Evolutionary conservation across 2,113 vertebrate species (phyloP).

Genomic region (Sceloporus tristichus): DNA sequence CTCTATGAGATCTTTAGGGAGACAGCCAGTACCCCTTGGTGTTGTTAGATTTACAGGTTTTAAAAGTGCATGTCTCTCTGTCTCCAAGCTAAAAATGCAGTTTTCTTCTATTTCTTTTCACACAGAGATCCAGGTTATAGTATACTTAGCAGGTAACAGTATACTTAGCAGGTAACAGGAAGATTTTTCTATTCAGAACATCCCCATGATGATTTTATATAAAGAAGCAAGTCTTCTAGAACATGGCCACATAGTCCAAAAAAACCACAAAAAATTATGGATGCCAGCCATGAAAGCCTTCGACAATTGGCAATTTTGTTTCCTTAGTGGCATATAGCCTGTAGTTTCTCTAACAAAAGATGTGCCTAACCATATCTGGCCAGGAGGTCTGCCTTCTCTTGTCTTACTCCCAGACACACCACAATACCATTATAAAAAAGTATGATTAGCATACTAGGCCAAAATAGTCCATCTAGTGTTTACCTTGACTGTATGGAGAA

Average conservation of each 20-base stretch:
- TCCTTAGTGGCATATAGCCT: background rate
- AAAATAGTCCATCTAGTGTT: background rate
- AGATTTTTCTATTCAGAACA: background rate
- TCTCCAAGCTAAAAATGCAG: no score
- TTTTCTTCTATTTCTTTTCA: no score
- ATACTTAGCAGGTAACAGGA: background rate
- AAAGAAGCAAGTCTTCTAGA: background rate
- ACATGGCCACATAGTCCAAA: no score
- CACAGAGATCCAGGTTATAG: background rate
- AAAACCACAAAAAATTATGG: no score
- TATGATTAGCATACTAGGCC: background rate
- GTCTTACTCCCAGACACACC: background rate
- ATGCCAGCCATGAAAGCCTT: no score
- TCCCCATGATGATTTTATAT: background rate
- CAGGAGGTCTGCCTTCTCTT: background rate
- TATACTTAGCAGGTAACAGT: background rate
- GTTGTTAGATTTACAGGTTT: no score
- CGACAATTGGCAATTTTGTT: background rate
- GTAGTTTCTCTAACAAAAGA: constrained; percentile 2
- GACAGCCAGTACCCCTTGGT: no score
- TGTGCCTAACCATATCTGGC: background rate
- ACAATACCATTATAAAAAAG: background rate
- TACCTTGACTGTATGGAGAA: background rate
- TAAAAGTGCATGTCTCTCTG: no score
- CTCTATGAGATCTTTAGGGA: no score